Percentiles rank a stretch among this genome's conserved stretches.
Conservation (phyloP, 2,888 invertebrate species). For the Drosophila bunnanda region DNA sequence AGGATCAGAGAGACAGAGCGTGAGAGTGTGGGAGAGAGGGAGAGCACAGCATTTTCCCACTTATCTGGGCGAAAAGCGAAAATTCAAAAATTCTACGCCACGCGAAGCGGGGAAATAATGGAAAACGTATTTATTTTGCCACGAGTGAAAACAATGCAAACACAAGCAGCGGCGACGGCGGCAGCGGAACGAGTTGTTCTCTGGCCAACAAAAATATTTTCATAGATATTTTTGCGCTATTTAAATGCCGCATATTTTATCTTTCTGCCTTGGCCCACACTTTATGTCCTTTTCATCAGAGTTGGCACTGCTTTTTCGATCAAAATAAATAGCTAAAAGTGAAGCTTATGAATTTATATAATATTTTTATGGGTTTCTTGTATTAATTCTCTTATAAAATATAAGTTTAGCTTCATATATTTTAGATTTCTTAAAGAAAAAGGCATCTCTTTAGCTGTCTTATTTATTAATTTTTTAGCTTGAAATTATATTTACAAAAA, state of each 20-base stretch:
- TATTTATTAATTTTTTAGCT: not conserved
- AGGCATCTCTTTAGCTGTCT: not conserved
- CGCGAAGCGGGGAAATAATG: constrained; percentile 21
- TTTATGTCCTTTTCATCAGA: not conserved
- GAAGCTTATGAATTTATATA: too few species aligned
- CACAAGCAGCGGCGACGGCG: constrained; percentile 2
- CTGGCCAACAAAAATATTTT: constrained; percentile 47
- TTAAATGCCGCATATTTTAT: constrained; percentile 52
- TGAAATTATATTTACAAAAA: not conserved
- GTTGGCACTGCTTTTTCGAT: not conserved
- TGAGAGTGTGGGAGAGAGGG: not conserved
- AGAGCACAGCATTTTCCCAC: constrained; percentile 11
- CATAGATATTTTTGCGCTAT: constrained; percentile 53
- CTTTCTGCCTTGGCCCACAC: not conserved
- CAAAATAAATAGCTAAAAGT: constrained; percentile 16
- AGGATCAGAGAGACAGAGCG: constrained; percentile 16
- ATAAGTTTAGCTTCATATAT: too few species aligned
- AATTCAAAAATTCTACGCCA: constrained; percentile 29
- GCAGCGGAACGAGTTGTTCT: constrained; percentile 28
- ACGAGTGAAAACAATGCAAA: constrained; percentile 36
- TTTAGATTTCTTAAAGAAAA: not conserved
- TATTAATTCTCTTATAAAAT: too few species aligned
- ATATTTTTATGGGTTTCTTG: too few species aligned
- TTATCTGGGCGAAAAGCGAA: constrained; percentile 29
- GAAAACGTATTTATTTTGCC: constrained; percentile 48